Evolutionary conservation across 2,888 invertebrate species (phyloP).

Genomic region (Cantharis rustica): DNA sequence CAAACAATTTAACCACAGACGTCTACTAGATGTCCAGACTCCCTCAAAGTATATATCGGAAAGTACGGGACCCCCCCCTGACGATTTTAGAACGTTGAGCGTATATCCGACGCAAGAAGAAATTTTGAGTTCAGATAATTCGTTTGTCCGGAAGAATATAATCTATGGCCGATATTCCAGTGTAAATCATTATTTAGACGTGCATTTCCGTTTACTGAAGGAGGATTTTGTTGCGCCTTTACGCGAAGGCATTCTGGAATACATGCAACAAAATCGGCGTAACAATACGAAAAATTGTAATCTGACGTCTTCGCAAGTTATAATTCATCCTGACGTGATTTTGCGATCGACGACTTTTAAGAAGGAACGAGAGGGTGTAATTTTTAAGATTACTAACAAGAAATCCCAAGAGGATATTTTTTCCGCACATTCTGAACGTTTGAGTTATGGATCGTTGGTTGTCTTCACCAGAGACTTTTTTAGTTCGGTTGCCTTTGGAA

Average conservation of each 20-base stretch:
- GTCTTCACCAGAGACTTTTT: slow-evolving; percentile 77
- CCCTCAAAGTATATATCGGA: too few species aligned
- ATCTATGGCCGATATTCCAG: slow-evolving; percentile 65
- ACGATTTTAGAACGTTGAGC: slow-evolving; percentile 60
- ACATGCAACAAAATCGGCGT: background rate
- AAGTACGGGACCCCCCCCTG: slow-evolving; percentile 46
- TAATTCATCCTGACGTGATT: background rate
- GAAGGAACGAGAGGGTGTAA: background rate
- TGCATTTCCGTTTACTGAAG: slow-evolving; percentile 76
- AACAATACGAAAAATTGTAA: too few species aligned
- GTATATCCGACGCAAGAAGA: slow-evolving; percentile 51
- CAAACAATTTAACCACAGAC: too few species aligned
- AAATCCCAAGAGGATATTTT: background rate
- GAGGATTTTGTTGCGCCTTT: slow-evolving; percentile 81
- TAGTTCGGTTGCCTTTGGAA: slow-evolving; percentile 69
- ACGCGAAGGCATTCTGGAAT: slow-evolving; percentile 63
- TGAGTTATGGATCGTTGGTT: slow-evolving; percentile 74
- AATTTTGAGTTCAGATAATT: slow-evolving; percentile 31
- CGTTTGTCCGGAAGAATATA: slow-evolving; percentile 64
- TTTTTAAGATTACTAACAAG: background rate
- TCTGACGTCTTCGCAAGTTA: too few species aligned
- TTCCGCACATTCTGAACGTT: slow-evolving; percentile 56
- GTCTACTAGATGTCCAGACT: too few species aligned
- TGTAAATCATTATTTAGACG: slow-evolving; percentile 74
- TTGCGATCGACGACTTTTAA: background rate